Conservation (phyloP, 2,113 vertebrate genomes). For the Atractosteus spatula region DNA sequence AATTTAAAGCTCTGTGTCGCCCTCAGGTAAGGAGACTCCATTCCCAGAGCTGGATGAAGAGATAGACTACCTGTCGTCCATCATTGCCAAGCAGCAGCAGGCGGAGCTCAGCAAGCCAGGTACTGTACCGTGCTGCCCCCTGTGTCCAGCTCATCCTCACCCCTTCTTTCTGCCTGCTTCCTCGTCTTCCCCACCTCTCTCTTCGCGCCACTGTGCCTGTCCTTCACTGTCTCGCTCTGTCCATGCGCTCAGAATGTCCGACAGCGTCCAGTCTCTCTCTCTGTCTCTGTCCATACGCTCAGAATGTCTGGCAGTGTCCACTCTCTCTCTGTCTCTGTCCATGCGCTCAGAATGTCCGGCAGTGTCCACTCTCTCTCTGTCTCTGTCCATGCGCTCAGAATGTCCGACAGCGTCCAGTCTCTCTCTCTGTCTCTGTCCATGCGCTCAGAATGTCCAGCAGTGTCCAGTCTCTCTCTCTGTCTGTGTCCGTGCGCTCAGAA, state of each 20-base stretch:
- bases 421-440: background rate
- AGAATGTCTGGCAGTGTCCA: too few species aligned
- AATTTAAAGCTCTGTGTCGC: background rate
- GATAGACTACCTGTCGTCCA: slow-evolving; percentile 79
- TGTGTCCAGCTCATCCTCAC: too few species aligned
- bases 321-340: background rate
- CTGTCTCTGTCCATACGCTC: too few species aligned
- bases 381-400: background rate
- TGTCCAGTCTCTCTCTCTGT: background rate
- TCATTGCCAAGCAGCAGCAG: slow-evolving; percentile 66
- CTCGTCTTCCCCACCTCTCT: too few species aligned
- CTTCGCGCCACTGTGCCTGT: background rate
- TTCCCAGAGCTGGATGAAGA: slow-evolving; percentile 74
- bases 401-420: too few species aligned
- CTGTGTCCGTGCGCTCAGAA: too few species aligned
- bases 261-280: background rate
- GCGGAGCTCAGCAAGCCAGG: slow-evolving; percentile 47
- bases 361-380: background rate
- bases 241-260: too few species aligned
- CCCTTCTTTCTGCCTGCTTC: too few species aligned
- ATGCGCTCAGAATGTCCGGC: too few species aligned
- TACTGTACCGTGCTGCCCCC: slow-evolving; percentile 30
- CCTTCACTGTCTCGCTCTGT: background rate
- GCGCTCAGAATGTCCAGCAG: background rate
- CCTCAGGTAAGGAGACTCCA: slow-evolving; percentile 38